Percentiles rank a stretch among this genome's conserved stretches.
Conservation (phyloP, 2,797 vertebrate species). For the Coregonus suidteri region DNA sequence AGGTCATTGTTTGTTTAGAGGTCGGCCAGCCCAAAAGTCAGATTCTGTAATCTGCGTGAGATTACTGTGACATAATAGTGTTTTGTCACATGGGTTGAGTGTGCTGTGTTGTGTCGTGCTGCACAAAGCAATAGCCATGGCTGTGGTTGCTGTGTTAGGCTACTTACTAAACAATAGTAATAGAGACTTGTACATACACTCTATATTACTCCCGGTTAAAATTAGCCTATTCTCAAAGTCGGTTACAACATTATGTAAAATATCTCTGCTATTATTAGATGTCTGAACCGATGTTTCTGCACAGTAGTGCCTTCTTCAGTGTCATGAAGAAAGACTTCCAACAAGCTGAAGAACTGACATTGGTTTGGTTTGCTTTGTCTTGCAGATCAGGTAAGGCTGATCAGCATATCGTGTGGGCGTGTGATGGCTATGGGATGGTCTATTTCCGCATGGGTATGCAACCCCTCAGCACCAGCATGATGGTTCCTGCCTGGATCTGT, state of each 20-base stretch:
- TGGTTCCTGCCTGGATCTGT: conserved; percentile 96
- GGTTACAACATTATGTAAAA: not conserved
- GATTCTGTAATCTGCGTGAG: not conserved
- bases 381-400: conserved; percentile 83
- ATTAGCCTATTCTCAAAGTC: not conserved
- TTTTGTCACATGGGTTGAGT: not conserved
- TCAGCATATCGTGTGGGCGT: conserved; percentile 90
- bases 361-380: not conserved
- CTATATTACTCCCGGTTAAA: not conserved
- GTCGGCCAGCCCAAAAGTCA: not conserved
- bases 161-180: not conserved
- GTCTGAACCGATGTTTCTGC: not conserved
- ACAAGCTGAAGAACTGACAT: not conserved
- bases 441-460: conserved; percentile 97
- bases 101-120: not conserved
- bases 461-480: conserved; percentile 94
- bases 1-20: not conserved
- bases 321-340: not conserved
- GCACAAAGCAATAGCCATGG: not conserved
- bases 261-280: not conserved
- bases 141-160: not conserved
- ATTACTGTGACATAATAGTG: conserved; percentile 5
- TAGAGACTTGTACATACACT: not conserved
- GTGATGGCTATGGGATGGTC: conserved; percentile 85
- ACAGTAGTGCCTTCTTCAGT: not conserved